Evolutionary conservation across 2,797 vertebrate genomes (phyloP).

Genomic region (Ctenochaetus hawaiiensis): DNA sequence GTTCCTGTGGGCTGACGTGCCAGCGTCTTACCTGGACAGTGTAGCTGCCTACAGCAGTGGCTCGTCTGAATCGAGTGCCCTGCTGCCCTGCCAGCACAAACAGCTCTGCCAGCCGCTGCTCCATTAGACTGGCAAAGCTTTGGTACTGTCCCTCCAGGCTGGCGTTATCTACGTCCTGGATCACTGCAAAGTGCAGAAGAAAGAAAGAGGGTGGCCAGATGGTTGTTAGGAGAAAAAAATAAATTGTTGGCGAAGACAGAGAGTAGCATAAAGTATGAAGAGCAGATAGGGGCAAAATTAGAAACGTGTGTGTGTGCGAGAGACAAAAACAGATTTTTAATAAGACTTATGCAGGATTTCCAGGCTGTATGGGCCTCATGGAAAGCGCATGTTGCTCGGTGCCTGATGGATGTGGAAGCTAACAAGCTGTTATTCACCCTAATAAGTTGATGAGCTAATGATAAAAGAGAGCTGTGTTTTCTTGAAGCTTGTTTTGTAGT

Average conservation of each 20-base stretch:
- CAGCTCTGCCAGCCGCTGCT: slow-evolving; percentile 93
- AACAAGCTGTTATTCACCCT: slow-evolving; percentile 4
- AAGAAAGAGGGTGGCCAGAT: slow-evolving; percentile 53
- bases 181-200: slow-evolving; percentile 85
- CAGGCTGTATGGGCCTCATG: background rate
- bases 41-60: slow-evolving; percentile 93
- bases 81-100: slow-evolving; percentile 94
- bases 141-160: slow-evolving; percentile 94
- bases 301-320: background rate
- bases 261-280: background rate
- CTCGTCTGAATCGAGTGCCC: slow-evolving; percentile 90
- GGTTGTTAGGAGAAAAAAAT: slow-evolving; percentile 36
- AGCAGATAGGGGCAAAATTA: slow-evolving; percentile 19
- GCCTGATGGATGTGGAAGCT: slow-evolving; percentile 1
- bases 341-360: background rate
- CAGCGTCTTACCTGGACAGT: slow-evolving; percentile 92
- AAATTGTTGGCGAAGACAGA: slow-evolving; percentile 28
- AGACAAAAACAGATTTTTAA: background rate
- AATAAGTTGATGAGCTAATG: background rate
- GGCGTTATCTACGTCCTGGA: slow-evolving; percentile 94
- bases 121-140: slow-evolving; percentile 97
- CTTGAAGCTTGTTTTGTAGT: background rate
- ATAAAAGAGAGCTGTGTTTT: background rate
- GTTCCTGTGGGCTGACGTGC: background rate
- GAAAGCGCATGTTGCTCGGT: background rate